Conservation (phyloP, 2,888 invertebrate species). For the Drosophila melanocephala region DNA sequence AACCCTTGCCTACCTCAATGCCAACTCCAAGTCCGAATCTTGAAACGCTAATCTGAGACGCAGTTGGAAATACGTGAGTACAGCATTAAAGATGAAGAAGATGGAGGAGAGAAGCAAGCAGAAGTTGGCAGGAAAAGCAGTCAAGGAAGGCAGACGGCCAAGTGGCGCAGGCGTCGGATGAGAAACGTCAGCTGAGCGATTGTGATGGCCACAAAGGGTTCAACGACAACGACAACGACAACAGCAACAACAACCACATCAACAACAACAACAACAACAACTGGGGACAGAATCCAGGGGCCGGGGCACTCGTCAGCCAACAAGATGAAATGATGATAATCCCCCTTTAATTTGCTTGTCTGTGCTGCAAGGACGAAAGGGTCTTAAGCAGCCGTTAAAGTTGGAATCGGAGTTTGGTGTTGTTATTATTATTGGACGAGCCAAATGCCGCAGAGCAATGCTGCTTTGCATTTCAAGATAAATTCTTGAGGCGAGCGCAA, state of each 20-base stretch:
- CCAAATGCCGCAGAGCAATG: constrained; percentile 31
- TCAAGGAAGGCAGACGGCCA: constrained; percentile 37
- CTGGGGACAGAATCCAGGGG: background rate
- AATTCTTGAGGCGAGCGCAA: constrained; percentile 21
- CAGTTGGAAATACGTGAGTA: constrained; percentile 36
- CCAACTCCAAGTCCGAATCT: constrained; percentile 59
- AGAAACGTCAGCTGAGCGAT: constrained; percentile 80
- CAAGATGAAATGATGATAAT: constrained; percentile 72
- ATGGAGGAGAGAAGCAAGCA: background rate
- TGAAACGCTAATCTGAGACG: constrained; percentile 67
- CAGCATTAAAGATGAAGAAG: constrained; percentile 4
- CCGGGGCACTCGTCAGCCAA: constrained; percentile 32
- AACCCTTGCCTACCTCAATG: constrained; percentile 69
- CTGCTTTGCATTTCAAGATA: constrained; percentile 55
- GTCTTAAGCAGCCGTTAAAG: constrained; percentile 28
- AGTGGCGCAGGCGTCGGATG: constrained; percentile 60
- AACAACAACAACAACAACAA: background rate
- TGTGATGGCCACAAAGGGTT: constrained; percentile 53
- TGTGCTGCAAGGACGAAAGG: constrained; percentile 59
- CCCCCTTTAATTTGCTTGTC: constrained; percentile 74
- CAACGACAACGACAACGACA: constrained; percentile 1
- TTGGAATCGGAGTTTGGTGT: constrained; percentile 19
- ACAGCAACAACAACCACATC: background rate
- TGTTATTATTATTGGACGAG: constrained; percentile 21
- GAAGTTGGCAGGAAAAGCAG: constrained; percentile 22